Conservation (phyloP, 2,113 vertebrate genomes). For the Eubucco bourcierii region DNA sequence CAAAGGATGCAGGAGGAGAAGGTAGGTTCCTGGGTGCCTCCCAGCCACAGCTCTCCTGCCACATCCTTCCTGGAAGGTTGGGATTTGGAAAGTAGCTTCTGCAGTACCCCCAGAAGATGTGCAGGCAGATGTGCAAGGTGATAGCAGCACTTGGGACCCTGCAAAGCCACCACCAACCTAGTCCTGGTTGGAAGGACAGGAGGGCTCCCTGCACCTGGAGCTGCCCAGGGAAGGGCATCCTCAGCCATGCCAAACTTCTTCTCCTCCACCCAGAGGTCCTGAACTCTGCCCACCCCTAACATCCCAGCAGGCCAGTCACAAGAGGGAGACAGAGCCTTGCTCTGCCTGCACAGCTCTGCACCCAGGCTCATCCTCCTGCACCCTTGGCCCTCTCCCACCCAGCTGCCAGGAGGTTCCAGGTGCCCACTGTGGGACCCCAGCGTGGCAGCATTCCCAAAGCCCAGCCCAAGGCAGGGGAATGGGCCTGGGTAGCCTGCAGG, state of each 20-base stretch:
- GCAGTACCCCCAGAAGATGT: background rate
- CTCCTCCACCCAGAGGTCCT: background rate
- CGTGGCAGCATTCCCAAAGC: accelerated
- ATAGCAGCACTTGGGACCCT: background rate
- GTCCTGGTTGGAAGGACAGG: background rate
- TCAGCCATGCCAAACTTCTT: background rate
- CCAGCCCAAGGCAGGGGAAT: accelerated
- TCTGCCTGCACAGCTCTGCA: background rate
- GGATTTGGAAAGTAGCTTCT: background rate
- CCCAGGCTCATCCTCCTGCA: background rate
- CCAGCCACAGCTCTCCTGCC: background rate
- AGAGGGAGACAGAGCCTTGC: background rate
- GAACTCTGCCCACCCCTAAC: accelerated
- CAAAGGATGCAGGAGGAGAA: background rate
- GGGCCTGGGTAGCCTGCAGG: accelerated
- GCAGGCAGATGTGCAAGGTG: background rate
- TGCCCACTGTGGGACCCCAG: background rate
- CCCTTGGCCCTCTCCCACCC: background rate
- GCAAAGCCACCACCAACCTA: background rate
- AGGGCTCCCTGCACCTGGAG: accelerated
- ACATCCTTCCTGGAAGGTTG: background rate
- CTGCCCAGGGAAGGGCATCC: accelerated
- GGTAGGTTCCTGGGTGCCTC: background rate
- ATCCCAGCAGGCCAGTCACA: background rate
- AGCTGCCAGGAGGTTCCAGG: background rate